Evolutionary conservation across 2,888 invertebrate species (phyloP).

Genomic region (Celastrina argiolus): DNA sequence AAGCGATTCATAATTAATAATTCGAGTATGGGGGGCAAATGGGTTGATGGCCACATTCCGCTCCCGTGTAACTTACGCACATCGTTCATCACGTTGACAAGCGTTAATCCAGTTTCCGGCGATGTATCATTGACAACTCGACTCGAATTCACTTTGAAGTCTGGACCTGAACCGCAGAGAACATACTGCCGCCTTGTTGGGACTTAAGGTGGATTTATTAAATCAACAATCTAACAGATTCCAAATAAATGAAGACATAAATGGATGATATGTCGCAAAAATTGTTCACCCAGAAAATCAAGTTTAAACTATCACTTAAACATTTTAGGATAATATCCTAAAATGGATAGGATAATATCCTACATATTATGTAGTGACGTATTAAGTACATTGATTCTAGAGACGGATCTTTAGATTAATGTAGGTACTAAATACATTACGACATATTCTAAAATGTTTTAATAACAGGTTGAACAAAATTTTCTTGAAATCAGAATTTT

Average conservation of each 20-base stretch:
- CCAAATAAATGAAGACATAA: background rate
- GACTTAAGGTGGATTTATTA: background rate
- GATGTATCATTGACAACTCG: conserved; percentile 41
- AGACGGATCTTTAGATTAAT: no score
- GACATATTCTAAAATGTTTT: no score
- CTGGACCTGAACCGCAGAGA: background rate
- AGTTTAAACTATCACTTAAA: no score
- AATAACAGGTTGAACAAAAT: no score
- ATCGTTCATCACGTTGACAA: conserved; percentile 76
- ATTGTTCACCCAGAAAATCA: no score
- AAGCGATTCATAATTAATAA: conserved; percentile 23
- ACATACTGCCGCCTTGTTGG: background rate
- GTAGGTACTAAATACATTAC: no score
- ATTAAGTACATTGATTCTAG: no score
- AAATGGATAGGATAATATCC: no score
- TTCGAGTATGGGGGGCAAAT: conserved; percentile 46
- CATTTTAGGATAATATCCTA: no score
- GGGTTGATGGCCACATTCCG: conserved; percentile 69
- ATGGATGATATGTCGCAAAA: no score
- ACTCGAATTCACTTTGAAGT: conserved; percentile 19
- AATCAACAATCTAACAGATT: background rate
- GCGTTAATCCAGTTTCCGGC: conserved; percentile 76
- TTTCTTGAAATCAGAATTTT: no score
- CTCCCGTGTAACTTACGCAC: conserved; percentile 74
- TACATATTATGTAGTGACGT: no score